These are phyloP conservation scores for Agapornis canus DNA, from an alignment of 2,797 vertebrate species.

Conservation along the genomic window DNA sequence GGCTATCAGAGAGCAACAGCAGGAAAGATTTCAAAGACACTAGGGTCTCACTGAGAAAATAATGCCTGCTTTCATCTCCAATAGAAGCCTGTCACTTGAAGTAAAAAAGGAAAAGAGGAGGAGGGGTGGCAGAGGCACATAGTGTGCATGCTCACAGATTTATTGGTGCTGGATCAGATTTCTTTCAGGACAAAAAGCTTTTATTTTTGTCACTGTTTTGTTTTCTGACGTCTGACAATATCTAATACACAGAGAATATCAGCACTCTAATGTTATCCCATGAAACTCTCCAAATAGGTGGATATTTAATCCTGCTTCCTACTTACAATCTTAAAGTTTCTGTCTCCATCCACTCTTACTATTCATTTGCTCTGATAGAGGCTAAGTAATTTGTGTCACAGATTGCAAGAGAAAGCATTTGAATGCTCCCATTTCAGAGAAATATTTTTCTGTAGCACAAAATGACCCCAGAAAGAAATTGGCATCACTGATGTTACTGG, in stretches of 20 bases:
- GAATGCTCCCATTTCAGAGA: background rate
- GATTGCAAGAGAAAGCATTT: background rate
- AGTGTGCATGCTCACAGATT: background rate
- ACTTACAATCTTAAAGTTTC: background rate
- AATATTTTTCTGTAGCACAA: background rate
- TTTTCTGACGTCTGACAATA: constrained; percentile 28
- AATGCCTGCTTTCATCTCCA: constrained; percentile 76
- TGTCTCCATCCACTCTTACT: background rate
- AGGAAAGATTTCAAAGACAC: constrained; percentile 80
- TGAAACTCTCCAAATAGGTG: background rate
- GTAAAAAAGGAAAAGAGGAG: background rate
- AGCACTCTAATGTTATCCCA: background rate
- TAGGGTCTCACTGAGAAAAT: constrained; percentile 75
- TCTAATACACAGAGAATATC: background rate
- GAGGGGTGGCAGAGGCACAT: background rate
- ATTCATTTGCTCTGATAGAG: background rate
- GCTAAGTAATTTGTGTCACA: background rate
- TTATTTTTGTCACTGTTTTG: background rate
- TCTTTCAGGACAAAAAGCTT: constrained; percentile 50
- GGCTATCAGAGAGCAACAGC: constrained; percentile 85
- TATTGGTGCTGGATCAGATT: constrained; percentile 56
- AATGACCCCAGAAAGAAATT: background rate
- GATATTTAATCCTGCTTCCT: background rate
- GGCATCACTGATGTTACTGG: background rate
- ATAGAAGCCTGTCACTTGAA: constrained; percentile 62